phyloP scores from a whole-genome alignment of 1,140 invertebrate genomes.

The Conus ventricosus region DNA sequence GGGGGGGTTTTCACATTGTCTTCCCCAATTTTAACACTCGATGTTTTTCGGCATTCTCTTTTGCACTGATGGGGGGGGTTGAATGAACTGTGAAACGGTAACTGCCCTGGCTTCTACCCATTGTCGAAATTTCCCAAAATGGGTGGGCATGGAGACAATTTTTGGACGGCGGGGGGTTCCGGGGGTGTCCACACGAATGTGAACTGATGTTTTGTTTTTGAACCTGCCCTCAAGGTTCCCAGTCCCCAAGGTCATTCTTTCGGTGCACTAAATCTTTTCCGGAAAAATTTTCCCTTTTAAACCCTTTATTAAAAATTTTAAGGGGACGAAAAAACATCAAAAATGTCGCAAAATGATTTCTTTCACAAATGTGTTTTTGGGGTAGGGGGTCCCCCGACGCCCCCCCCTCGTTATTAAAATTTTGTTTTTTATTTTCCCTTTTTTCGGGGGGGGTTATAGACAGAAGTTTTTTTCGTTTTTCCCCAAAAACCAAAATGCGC shows the following conservation, averaged over 20 bases:
- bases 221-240: not conserved
- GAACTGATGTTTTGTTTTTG: conserved; percentile 5
- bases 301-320: not conserved
- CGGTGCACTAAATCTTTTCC: not conserved
- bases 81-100: not conserved
- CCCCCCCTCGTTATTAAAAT: no score
- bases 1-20: not conserved
- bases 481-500: no score
- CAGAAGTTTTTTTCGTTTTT: no score
- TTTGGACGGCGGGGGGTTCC: conserved; percentile 10
- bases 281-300: not conserved
- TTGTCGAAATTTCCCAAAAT: not conserved
- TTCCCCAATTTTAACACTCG: not conserved
- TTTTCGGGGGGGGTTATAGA: no score
- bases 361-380: no score
- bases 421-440: no score
- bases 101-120: conserved; percentile 19
- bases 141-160: not conserved
- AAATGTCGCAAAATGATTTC: not conserved
- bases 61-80: not conserved
- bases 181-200: conserved; percentile 11
- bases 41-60: not conserved
- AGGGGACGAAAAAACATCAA: not conserved
- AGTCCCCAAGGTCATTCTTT: conserved; percentile 14
- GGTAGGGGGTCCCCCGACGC: no score